Evolutionary conservation across 2,797 vertebrate genomes (phyloP).

Genomic region (Ctenochaetus hawaiiensis): DNA sequence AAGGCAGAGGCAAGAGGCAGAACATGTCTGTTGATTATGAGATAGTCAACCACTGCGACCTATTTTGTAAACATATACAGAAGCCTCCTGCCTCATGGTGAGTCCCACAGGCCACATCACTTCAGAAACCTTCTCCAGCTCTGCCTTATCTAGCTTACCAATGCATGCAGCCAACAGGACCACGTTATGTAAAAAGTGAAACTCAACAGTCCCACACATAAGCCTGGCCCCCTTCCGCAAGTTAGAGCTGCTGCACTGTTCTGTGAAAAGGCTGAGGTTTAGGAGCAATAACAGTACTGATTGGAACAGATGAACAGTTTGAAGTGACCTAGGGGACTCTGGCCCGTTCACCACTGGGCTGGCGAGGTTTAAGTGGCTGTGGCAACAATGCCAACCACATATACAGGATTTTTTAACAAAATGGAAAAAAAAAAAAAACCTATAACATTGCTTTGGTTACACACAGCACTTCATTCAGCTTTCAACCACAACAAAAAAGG

Average conservation of each 20-base stretch:
- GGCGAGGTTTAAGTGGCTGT: slow-evolving; percentile 66
- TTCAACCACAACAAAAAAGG: slow-evolving; percentile 75
- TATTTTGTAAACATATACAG: slow-evolving; percentile 81
- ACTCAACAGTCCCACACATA: slow-evolving; percentile 21
- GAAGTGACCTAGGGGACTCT: slow-evolving; percentile 37
- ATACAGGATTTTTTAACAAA: slow-evolving; percentile 27
- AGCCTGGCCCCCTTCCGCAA: slow-evolving; percentile 77
- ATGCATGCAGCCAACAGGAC: slow-evolving; percentile 70
- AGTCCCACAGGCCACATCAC: slow-evolving; percentile 53
- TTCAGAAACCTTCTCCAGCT: slow-evolving; percentile 49
- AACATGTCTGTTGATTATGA: slow-evolving; percentile 67
- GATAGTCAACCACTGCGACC: slow-evolving; percentile 60
- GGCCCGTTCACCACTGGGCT: slow-evolving; percentile 54
- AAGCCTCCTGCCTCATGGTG: slow-evolving; percentile 42
- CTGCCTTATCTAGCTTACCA: slow-evolving; percentile 40
- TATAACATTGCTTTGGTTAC: slow-evolving; percentile 78
- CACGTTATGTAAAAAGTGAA: slow-evolving; percentile 25
- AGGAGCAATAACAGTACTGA: slow-evolving; percentile 64
- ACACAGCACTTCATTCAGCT: slow-evolving; percentile 74
- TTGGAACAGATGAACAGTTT: slow-evolving; percentile 46
- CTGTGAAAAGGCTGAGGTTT: slow-evolving; percentile 40
- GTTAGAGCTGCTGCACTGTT: slow-evolving; percentile 50
- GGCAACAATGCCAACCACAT: slow-evolving; percentile 50
- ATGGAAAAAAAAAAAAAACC: slow-evolving; percentile 28
- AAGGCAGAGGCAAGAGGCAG: slow-evolving; percentile 67